phyloP scores from a whole-genome alignment of 2,888 invertebrate species.

The Mesorhabditis belari region DNA sequence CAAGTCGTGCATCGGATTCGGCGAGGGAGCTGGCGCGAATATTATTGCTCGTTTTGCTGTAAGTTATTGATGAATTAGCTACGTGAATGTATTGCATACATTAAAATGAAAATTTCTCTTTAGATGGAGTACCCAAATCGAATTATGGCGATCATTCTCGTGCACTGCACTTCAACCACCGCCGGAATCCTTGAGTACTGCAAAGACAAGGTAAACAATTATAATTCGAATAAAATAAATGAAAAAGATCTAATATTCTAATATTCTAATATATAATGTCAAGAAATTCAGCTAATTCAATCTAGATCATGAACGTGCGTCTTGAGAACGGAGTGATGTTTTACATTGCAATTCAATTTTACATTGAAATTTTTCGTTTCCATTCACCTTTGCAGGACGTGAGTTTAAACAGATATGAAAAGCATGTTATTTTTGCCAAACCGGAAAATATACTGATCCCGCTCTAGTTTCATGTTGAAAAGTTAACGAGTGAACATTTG shows the following conservation, averaged over 20 bases:
- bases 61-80: constrained; percentile 27
- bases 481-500: not conserved
- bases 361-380: not conserved
- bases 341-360: constrained; percentile 69
- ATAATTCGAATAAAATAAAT: not conserved
- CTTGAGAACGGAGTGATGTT: constrained; percentile 71
- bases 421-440: too few species aligned
- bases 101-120: constrained; percentile 10
- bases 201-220: constrained; percentile 66
- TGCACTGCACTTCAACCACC: constrained; percentile 79
- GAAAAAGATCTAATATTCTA: too few species aligned
- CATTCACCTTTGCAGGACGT: not conserved
- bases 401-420: not conserved
- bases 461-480: constrained; percentile 4
- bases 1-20: constrained; percentile 71
- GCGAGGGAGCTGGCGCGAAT: constrained; percentile 82
- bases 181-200: constrained; percentile 79
- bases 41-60: constrained; percentile 74
- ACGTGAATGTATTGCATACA: too few species aligned
- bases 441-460: too few species aligned
- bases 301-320: constrained; percentile 73
- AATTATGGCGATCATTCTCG: constrained; percentile 72
- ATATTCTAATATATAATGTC: not conserved
- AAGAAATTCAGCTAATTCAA: not conserved
- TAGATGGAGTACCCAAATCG: constrained; percentile 70